phyloP scores from a whole-genome alignment of 2,797 vertebrate species.

The Thunnus albacares region DNA sequence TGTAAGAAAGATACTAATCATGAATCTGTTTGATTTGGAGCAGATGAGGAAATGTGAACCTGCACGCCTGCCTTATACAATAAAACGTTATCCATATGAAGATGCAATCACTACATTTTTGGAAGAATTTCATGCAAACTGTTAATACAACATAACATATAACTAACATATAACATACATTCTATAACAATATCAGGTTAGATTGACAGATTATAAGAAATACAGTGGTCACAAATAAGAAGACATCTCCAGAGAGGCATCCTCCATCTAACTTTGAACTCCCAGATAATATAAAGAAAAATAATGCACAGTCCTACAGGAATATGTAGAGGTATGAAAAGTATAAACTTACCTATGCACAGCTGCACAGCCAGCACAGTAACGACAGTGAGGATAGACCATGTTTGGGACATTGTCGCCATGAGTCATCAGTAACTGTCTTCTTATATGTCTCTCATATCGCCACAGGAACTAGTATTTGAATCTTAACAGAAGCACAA shows the following conservation, averaged over 20 bases:
- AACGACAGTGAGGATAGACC: conserved; percentile 51
- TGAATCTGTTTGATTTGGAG: background rate
- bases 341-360: conserved; percentile 59
- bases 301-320: background rate
- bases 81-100: background rate
- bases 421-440: conserved; percentile 42
- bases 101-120: background rate
- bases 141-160: too few species aligned
- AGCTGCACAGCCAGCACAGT: conserved; percentile 58
- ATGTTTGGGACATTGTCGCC: conserved; percentile 51
- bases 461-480: background rate
- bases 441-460: conserved; percentile 39
- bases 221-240: background rate
- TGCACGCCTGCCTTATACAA: background rate
- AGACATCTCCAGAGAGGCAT: background rate
- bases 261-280: background rate
- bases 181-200: too few species aligned
- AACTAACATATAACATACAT: too few species aligned
- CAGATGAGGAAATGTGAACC: background rate
- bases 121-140: too few species aligned
- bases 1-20: background rate
- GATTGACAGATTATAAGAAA: too few species aligned
- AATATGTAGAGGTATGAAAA: background rate
- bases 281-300: too few species aligned
- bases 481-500: conserved; percentile 26